Base-by-base conservation (phyloP, 1,140 invertebrate genomes). In the Ostrea denselamellosa region DNA sequence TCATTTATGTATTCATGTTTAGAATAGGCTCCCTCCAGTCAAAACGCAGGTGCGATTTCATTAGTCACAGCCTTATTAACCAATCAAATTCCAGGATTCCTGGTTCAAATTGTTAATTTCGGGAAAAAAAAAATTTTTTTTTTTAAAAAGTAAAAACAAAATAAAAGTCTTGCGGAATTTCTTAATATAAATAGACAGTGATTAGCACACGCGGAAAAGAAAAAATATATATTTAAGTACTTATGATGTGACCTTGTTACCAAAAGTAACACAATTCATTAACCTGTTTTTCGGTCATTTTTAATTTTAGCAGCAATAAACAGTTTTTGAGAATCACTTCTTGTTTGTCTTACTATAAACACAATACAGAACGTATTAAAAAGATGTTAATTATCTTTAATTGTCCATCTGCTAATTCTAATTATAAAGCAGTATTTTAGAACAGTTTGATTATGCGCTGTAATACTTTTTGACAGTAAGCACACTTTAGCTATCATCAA, bases 21-120 rank as follows among this genome's bases (percentile, higher is more conserved):
- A 77, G 68, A 77, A 77, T 77, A 28, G 8, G 12, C 5, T 28
- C 28, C 25, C 4, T 77, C 68, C 68, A 77, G 25, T 77, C 14
- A 77, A 77, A 77, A 77, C 2, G 28, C 68, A 77, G 68, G 68
- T 77, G 28, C 68, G 68, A 77, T 77, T 77, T 77, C 68, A 77
- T 77, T 77, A 34, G 68, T 77, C 68, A 77, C 25, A 28, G 68
- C 68, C 12, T 34, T 25, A 28, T 77, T 12, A 77, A 9, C 68
- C 68, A 77, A 77, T 28, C 68, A 77, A 14, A 77, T 77, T 77
- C 14, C 25, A 77, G 25, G 28, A 77, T 28, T 34, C 68, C 14
- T 25, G 14, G 68, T 77, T 77, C 68, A 77, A 28, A 77, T 77
- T 25, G 22, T 77, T 77, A 34, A 25, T 77, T 77, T 77, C 25